Percentiles rank a stretch among this genome's conserved stretches.
Conservation (phyloP, 2,888 invertebrate genomes). For the Diaphora mendica region DNA sequence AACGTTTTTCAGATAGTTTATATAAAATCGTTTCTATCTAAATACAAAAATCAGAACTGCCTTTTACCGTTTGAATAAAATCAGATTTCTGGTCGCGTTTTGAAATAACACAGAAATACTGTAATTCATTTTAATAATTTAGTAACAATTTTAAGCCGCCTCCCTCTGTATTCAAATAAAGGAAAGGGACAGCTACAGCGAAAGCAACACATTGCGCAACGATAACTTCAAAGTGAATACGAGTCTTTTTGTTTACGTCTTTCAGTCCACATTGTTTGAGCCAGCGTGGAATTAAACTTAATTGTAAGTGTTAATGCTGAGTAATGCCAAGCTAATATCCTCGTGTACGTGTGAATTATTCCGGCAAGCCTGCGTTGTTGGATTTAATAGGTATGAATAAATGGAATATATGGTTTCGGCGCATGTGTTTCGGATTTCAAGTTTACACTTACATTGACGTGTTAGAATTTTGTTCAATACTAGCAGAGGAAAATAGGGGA, state of each 20-base stretch:
- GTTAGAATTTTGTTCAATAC: background rate
- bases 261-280: constrained; percentile 66
- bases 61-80: background rate
- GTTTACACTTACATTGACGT: background rate
- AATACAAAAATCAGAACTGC: background rate
- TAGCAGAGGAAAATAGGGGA: background rate
- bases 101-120: background rate
- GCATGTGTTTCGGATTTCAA: constrained; percentile 2
- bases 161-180: background rate
- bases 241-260: constrained; percentile 63
- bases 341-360: constrained; percentile 30
- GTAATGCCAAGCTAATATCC: constrained; percentile 57
- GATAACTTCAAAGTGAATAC: background rate
- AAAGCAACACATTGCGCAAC: constrained; percentile 8
- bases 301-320: constrained; percentile 70
- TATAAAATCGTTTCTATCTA: background rate
- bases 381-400: constrained; percentile 17
- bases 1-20: background rate
- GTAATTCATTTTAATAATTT: background rate
- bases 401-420: constrained; percentile 15
- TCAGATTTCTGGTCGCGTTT: background rate
- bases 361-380: constrained; percentile 14
- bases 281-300: constrained; percentile 67
- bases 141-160: background rate
- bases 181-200: background rate